Conservation (phyloP, 2,113 vertebrate genomes). For the Tragelaphus scriptus region DNA sequence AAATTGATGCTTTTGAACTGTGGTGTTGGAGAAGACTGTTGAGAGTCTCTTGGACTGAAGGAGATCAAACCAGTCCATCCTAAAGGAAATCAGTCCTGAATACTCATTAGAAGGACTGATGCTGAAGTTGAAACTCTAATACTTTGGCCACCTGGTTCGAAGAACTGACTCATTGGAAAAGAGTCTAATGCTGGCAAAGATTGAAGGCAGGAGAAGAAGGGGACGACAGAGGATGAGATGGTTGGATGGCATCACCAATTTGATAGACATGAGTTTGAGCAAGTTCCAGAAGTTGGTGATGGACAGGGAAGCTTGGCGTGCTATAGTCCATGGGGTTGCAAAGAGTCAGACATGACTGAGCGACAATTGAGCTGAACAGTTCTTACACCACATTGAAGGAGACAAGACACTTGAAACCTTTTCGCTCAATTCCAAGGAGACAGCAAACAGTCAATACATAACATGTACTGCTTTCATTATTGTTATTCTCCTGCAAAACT, state of each 20-base stretch:
- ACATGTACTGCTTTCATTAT: not conserved
- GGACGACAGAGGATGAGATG: not conserved
- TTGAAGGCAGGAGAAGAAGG: not conserved
- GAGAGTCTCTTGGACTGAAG: not conserved
- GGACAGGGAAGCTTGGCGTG: not conserved
- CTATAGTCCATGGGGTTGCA: not conserved
- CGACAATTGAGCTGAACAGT: not conserved
- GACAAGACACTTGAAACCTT: not conserved
- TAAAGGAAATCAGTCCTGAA: not conserved
- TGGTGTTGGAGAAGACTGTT: not conserved
- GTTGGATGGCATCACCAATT: not conserved
- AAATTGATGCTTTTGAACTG: not conserved
- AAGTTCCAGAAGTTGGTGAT: accelerated
- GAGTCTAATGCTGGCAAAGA: not conserved
- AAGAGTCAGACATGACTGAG: accelerated
- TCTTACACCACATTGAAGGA: not conserved
- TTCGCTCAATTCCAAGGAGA: not conserved
- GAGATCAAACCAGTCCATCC: not conserved
- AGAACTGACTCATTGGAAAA: not conserved
- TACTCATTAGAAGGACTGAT: not conserved
- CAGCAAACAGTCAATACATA: too few species aligned
- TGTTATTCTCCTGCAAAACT: not conserved
- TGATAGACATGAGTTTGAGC: not conserved
- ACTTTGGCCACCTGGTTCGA: not conserved
- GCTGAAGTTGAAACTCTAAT: not conserved